phyloP scores from a whole-genome alignment of 2,888 invertebrate genomes.

The Cephus sareptanus region DNA sequence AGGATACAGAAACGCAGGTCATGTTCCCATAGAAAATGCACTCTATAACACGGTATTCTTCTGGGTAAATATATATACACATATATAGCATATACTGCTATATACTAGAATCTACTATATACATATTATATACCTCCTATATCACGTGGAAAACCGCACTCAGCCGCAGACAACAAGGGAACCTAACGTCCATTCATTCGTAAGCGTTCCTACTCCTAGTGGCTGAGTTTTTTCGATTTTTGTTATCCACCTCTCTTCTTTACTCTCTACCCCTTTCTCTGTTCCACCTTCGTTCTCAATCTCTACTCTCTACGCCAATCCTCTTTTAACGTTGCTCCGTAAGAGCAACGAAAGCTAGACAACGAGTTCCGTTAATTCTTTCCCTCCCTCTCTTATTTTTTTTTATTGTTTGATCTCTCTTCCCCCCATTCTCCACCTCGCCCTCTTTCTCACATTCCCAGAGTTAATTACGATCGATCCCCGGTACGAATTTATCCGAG shows the following conservation, averaged over 20 bases:
- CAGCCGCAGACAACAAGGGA: conserved; percentile 16
- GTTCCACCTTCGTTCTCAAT: neutral
- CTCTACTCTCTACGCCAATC: neutral
- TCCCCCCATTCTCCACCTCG: neutral
- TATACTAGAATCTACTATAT: neutral
- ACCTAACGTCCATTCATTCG: conserved; percentile 19
- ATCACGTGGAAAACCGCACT: conserved; percentile 18
- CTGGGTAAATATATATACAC: neutral
- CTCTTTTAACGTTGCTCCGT: neutral
- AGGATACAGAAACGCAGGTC: neutral
- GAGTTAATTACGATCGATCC: conserved; percentile 22
- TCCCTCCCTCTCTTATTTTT: neutral
- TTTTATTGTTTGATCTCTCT: neutral
- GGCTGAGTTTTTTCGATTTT: conserved; percentile 9
- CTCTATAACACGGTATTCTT: neutral
- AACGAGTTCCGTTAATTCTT: neutral
- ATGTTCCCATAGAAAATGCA: neutral
- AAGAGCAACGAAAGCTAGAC: neutral
- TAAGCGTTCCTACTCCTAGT: conserved; percentile 3
- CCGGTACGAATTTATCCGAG: conserved; percentile 15
- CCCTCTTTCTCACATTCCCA: conserved; percentile 1
- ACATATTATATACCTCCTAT: neutral
- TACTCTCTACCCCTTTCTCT: neutral
- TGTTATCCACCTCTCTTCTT: neutral
- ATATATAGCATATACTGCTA: neutral